Conservation (phyloP, 2,113 vertebrate species). For the Lepisosteus osseus region DNA sequence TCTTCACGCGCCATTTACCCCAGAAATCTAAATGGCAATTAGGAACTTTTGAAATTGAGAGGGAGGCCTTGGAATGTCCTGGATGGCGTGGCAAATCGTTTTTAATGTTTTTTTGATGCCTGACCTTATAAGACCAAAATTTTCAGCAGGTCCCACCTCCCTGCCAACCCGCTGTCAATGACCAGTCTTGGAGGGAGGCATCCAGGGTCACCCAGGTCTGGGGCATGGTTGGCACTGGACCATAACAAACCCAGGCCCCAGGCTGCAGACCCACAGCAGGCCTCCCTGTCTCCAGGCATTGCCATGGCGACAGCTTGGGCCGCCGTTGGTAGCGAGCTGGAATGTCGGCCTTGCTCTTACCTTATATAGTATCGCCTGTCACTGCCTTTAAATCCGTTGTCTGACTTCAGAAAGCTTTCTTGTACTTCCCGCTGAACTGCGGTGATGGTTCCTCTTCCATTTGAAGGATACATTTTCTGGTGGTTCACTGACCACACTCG, state of each 20-base stretch:
- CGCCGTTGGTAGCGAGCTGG: constrained; percentile 38
- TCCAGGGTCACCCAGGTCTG: constrained; percentile 8
- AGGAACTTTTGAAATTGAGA: too few species aligned
- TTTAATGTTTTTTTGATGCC: constrained; percentile 18
- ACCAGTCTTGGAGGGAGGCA: constrained; percentile 24
- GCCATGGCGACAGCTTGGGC: constrained; percentile 10
- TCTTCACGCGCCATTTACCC: too few species aligned
- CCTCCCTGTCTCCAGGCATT: constrained; percentile 18
- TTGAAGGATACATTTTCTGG: too few species aligned
- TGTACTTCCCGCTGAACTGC: neutral
- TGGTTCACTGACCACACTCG: too few species aligned
- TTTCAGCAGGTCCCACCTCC: neutral
- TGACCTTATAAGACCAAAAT: constrained; percentile 19
- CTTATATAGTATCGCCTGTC: constrained; percentile 29
- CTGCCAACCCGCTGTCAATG: constrained; percentile 24
- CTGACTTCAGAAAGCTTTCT: neutral
- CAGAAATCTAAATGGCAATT: too few species aligned
- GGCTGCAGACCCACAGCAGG: neutral
- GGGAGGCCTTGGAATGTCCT: too few species aligned
- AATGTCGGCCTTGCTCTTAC: constrained; percentile 28
- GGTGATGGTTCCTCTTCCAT: too few species aligned
- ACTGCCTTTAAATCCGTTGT: constrained; percentile 22
- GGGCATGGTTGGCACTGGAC: constrained; percentile 34
- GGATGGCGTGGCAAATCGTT: neutral
- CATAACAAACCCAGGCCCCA: constrained; percentile 18